phyloP scores from a whole-genome alignment of 1,140 invertebrate species.

The Schlechtendalia chinensis region DNA sequence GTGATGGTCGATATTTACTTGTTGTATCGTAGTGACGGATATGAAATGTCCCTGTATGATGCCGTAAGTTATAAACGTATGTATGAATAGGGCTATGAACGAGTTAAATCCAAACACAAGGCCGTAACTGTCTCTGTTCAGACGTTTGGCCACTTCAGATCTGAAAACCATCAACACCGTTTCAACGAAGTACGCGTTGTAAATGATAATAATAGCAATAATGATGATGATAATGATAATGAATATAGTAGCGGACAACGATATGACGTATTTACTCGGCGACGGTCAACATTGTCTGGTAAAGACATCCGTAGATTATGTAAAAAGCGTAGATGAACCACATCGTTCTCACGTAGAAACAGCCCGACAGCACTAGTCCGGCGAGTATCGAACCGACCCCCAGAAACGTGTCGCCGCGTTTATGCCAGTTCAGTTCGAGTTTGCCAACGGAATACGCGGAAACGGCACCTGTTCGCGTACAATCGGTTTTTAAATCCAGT shows the following conservation, averaged over 20 bases:
- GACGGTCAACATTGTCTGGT: conserved; percentile 79
- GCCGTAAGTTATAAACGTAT: conserved; percentile 73
- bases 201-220: not conserved
- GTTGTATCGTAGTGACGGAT: conserved; percentile 54
- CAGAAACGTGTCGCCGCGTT: conserved; percentile 8
- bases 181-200: not conserved
- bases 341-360: conserved; percentile 64
- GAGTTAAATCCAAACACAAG: conserved; percentile 88
- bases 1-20: too few relatives aligned
- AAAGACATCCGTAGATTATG: conserved; percentile 72
- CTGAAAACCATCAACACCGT: conserved; percentile 57
- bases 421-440: conserved; percentile 25
- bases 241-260: too few relatives aligned
- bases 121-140: conserved; percentile 79
- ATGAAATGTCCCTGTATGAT: conserved; percentile 58
- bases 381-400: conserved; percentile 55
- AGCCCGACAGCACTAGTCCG: conserved; percentile 65
- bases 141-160: conserved; percentile 76
- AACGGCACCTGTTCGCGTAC: not conserved
- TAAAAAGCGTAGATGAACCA: conserved; percentile 73
- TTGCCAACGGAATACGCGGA: conserved; percentile 26
- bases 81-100: conserved; percentile 72
- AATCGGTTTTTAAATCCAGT: not conserved
- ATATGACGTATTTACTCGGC: conserved; percentile 63
- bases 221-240: not conserved